A percentile compares a stretch with the other conserved stretches of the same genome.
These are phyloP conservation scores for Oryzias curvinotus DNA, from an alignment of 2,113 vertebrate species.

Conservation along the genomic window DNA sequence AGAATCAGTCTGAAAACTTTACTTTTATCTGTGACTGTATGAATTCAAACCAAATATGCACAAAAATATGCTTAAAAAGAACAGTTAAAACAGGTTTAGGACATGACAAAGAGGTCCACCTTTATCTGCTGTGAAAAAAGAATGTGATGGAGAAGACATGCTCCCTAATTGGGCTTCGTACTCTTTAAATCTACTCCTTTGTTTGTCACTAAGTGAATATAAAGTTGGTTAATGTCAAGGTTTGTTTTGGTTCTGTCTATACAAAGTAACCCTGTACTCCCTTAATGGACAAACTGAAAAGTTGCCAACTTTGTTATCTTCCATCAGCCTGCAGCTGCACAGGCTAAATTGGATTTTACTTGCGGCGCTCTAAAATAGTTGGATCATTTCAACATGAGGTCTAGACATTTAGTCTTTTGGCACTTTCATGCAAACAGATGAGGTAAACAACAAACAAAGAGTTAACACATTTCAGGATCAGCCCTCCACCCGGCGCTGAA, in stretches of 20 bases:
- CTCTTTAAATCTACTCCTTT: slow-evolving; percentile 42
- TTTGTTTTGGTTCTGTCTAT: slow-evolving; percentile 1
- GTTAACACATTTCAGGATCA: neutral
- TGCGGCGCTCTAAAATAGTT: too few relatives aligned
- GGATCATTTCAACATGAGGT: too few relatives aligned
- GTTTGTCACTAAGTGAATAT: slow-evolving; percentile 22
- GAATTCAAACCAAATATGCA: too few relatives aligned
- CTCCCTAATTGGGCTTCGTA: slow-evolving; percentile 18
- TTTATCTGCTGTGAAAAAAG: slow-evolving; percentile 34
- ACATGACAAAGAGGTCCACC: slow-evolving; percentile 17
- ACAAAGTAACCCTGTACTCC: slow-evolving; percentile 43
- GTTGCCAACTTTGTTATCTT: slow-evolving; percentile 33
- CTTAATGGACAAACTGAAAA: slow-evolving; percentile 44
- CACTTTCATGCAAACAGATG: too few relatives aligned
- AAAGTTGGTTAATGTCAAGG: too few relatives aligned
- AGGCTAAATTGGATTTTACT: slow-evolving; percentile 1
- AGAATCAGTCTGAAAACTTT: neutral
- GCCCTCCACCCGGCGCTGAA: neutral
- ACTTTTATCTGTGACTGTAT: too few relatives aligned
- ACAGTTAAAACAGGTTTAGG: neutral
- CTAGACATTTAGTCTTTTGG: too few relatives aligned
- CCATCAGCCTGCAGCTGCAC: slow-evolving; percentile 12
- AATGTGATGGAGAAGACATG: slow-evolving; percentile 39
- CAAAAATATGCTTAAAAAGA: too few relatives aligned
- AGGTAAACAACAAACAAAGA: too few relatives aligned